Evolutionary conservation across 2,113 vertebrate species (phyloP), one percentile per base, ranked within the genome.

Genomic region (Pseudorasbora parva): DNA sequence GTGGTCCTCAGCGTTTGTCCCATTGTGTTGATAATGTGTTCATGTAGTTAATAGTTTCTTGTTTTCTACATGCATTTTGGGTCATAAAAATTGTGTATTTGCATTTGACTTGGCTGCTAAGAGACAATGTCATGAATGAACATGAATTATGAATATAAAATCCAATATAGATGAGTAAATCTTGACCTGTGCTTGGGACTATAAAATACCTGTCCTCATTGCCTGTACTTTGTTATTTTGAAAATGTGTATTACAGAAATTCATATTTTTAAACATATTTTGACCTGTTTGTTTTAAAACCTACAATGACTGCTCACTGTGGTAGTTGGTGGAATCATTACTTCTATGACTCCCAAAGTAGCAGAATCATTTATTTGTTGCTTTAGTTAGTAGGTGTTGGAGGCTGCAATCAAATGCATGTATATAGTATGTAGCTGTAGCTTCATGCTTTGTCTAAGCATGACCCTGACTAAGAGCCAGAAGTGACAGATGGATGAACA

Each of bases 401-500:
- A 45, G 54, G 1, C n/a, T 60, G 33, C 75, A 78, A 30, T 19
- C n/a, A 51, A 74, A 17, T 2, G 11, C 23, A 51, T 73, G 69
- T 47, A 14, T 47, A 14, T 41, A 25, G 10, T 27, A 51, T 66
- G n/a, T 79, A 57, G 25, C 69, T 81, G 8, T 25, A 75, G 43
- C 49, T 68, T 71, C 27, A 41, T 72, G n/a, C 43, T 72, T 71
- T 33, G 62, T 84, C 77, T 76, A 78, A 54, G 30, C 19, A 76
- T n/a, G 27, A 62, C 9, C 14, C 33, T 84, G 80, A 69, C 57
- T 4, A 27, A 59, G 30, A 43, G 79, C 86, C 83, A 87, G 59
- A 19, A 68, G 11, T 30, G 78, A 82, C 87, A 88, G 87, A 88
- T 86, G 82, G 87, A 69, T 73, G 57, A 84, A 82, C 82, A 82